Evolutionary conservation across 2,888 invertebrate genomes (phyloP), one percentile per base, ranked within the genome.

Genomic region (Philopedon plagiatum): DNA sequence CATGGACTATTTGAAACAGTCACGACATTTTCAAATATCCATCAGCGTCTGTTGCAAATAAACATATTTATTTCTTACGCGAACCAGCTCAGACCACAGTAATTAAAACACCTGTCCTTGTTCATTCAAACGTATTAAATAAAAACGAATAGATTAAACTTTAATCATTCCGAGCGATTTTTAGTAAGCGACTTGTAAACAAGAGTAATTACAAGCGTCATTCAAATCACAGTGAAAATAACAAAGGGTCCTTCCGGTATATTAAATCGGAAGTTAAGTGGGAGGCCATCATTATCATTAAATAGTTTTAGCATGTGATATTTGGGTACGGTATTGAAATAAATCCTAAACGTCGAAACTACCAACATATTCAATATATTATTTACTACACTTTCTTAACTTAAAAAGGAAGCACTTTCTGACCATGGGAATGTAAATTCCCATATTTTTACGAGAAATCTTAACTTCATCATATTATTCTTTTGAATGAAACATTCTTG

Each of bases 161-260:
- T 23, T 9, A 18, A 15, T 5, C 5, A 1, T 8, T 29, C 51
- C 18, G 29, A 44, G 41, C 9, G 11, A 3, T 23, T 51, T 39
- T 23, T 37, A 1, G 21, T 46, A 68, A 51, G 32, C 13, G 19
- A 18, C 13, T 29, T 8, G 2, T 44, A 4, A 54, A 60, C 37
- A 62, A 54, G 49, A 64, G 37, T 71, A 65, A 71, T 71, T 66
- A 66, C 62, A 15, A 65, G 56, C 32, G 34, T 58, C 37, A 56
- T 62, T 61, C 60, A 61, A 71, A 62, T 32, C 58, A 63, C 51
- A 67, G 29, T 54, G 39, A 67, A 75, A 71, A 75, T 71, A 75
- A 79, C 78, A 78, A 81, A 80, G 79, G 78, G 78, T 75, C 77
- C 78, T 81, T 82, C 82, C 82, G 81, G 73, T 72, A 49, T 51